Conservation (phyloP, 2,113 vertebrate species). For the Lophius piscatorius region DNA sequence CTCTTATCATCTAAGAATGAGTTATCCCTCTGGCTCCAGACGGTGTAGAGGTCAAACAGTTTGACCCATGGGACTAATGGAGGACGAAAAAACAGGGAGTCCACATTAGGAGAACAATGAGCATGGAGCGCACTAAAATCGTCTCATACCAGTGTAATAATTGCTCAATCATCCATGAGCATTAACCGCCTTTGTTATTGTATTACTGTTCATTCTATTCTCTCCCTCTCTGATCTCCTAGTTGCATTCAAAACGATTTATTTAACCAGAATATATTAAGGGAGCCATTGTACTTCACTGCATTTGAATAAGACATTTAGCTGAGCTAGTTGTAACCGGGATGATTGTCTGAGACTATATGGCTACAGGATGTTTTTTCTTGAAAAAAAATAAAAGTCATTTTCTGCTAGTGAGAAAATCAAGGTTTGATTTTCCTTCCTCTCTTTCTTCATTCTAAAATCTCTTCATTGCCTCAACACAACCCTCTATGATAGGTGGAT, state of each 20-base stretch:
- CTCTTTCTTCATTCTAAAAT: too few species aligned
- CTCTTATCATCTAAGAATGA: slow-evolving; percentile 60
- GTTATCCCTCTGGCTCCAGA: slow-evolving; percentile 54
- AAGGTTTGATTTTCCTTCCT: too few species aligned
- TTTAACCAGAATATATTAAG: not conserved
- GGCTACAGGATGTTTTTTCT: not conserved
- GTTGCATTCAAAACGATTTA: slow-evolving; percentile 2
- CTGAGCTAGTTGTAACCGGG: not conserved
- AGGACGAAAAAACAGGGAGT: slow-evolving; percentile 39
- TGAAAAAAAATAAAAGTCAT: too few species aligned
- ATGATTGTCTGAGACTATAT: slow-evolving; percentile 1
- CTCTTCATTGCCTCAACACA: too few species aligned
- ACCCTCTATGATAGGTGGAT: not conserved
- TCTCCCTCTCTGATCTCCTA: not conserved
- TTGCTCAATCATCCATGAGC: slow-evolving; percentile 33
- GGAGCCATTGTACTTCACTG: not conserved
- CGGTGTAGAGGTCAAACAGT: slow-evolving; percentile 47
- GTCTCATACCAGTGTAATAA: slow-evolving; percentile 47
- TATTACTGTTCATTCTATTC: not conserved
- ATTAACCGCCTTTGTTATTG: slow-evolving; percentile 28
- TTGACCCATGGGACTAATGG: slow-evolving; percentile 64
- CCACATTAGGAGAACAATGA: slow-evolving; percentile 41
- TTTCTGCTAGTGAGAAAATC: slow-evolving; percentile 4
- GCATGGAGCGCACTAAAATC: slow-evolving; percentile 31
- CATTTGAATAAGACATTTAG: slow-evolving; percentile 1